Conservation (phyloP, 53 echinoderm and acorn worm species). For the Hippasteria phrygiana region DNA sequence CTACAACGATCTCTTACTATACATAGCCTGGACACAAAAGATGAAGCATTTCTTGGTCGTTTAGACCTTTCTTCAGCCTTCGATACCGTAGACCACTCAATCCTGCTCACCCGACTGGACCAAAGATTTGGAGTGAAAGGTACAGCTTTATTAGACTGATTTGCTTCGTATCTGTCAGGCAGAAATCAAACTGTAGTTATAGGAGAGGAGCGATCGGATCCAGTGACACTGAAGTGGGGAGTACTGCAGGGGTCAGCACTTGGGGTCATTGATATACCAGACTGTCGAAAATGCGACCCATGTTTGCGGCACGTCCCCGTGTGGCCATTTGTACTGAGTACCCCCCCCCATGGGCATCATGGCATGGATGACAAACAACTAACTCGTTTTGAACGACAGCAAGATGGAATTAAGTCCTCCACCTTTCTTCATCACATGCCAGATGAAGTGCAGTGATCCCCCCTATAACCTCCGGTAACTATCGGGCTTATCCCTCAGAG, state of each 20-base stretch:
- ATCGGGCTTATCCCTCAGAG: neutral
- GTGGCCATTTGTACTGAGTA: neutral
- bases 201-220: slow-evolving; percentile 16
- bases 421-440: slow-evolving; percentile 4
- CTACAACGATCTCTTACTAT: slow-evolving; percentile 12
- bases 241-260: slow-evolving; percentile 13
- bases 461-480: neutral
- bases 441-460: neutral
- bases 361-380: slow-evolving; percentile 31
- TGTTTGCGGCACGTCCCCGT: neutral
- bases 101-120: neutral
- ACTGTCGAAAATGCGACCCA: neutral
- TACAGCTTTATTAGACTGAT: neutral
- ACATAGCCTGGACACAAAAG: slow-evolving; percentile 5
- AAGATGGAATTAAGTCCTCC: slow-evolving; percentile 38
- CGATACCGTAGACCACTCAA: slow-evolving; percentile 21
- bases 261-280: neutral
- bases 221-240: slow-evolving; percentile 6
- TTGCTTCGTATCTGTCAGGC: neutral
- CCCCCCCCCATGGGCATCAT: neutral
- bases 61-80: slow-evolving; percentile 2
- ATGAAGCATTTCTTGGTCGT: neutral
- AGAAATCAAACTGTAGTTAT: neutral
- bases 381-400: slow-evolving; percentile 29
- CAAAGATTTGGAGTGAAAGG: slow-evolving; percentile 6